Evolutionary conservation across 92 coral and sea anemone species (phyloP).

Genomic region (Actinostola sp.): DNA sequence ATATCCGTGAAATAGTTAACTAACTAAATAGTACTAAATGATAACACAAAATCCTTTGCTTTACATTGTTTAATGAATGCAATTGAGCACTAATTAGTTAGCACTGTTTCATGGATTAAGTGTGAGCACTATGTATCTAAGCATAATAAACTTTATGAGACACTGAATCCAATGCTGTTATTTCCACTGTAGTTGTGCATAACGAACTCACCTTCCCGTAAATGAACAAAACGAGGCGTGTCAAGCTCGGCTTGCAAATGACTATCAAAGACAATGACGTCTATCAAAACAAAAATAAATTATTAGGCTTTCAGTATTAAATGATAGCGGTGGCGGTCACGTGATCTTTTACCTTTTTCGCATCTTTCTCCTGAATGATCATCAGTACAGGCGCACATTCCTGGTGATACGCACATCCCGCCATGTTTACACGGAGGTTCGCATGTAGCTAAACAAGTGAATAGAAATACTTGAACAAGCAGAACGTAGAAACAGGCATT

Average conservation of each 20-base stretch:
- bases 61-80: too few relatives aligned
- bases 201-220: constrained; percentile 25
- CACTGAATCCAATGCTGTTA: too few relatives aligned
- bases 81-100: too few relatives aligned
- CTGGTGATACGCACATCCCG: constrained; percentile 62
- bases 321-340: neutral
- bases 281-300: neutral
- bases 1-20: too few relatives aligned
- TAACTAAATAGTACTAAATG: too few relatives aligned
- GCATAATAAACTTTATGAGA: too few relatives aligned
- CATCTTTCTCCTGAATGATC: constrained; percentile 50
- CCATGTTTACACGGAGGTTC: constrained; percentile 57
- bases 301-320: neutral
- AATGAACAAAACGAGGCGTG: constrained; percentile 18
- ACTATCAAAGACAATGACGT: constrained; percentile 8
- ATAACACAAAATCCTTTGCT: too few relatives aligned
- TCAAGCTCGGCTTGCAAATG: constrained; percentile 3
- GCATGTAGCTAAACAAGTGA: constrained; percentile 50
- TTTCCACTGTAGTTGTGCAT: neutral
- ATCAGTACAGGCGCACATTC: constrained; percentile 38
- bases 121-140: too few relatives aligned
- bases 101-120: too few relatives aligned
- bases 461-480: too few relatives aligned
- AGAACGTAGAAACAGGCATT: neutral
- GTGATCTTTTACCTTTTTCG: constrained; percentile 39